Base-by-base conservation (phyloP, 2,888 invertebrate species). In the Lepidochrysops patricia region DNA sequence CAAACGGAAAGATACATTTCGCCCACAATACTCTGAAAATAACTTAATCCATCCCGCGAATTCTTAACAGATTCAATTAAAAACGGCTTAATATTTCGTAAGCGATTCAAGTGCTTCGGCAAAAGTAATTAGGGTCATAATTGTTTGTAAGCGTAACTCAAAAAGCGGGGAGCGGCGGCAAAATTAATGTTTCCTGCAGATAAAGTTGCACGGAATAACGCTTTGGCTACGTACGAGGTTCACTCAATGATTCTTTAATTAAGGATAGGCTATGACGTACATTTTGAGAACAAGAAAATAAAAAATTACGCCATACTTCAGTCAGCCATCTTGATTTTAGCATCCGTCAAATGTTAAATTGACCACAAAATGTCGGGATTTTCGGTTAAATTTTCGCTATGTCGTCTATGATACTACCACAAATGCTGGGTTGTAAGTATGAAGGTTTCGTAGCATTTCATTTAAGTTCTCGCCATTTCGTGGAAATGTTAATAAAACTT, bases 121-220 rank as follows among this genome's bases (percentile, higher is more conserved):
- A 23, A 29, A 32, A 12, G 15, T 57, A 60, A 62, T 61, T 64
- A 57, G 49, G 37, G 34, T 32, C 43, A 60, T 50, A 62, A 60
- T 61, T 49, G 50, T 58, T 60, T 57, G 61, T 60, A 34, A 35
- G 48, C 43, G 59, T 48, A 57, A 60, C 32, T 58, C 62, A 54
- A 61, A 62, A 64, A 61, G 49, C 57, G 34, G 58, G 56, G 58
- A 27, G 61, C 60, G 52, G 57, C 57, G 57, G 58, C 43, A 62
- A 61, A 61, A 60, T 60, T 58, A 60, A 64, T 61, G 60, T 60
- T 62, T 64, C 62, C 61, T 62, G 23, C 34, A 52, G 57, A 61
- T 61, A 62, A 43, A 19, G 19, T 15, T 43, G 43, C 43, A 43
- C 43, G 43, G 6, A 19, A 43, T 43, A 43, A 3, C 37, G 1